Evolutionary conservation across 2,113 vertebrate genomes (phyloP).

Genomic region (Manacus vitellinus): DNA sequence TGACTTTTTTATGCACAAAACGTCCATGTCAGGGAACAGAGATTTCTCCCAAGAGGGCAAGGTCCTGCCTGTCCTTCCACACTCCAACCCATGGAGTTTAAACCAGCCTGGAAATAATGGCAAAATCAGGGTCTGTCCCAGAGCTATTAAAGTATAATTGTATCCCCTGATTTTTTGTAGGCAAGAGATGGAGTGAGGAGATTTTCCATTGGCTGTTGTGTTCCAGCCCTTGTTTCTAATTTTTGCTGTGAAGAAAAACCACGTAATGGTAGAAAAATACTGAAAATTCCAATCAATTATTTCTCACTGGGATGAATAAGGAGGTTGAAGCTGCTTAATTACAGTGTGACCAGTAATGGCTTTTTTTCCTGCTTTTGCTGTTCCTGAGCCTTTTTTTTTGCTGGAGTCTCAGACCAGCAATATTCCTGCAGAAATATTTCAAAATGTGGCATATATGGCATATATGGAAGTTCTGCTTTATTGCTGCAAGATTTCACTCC

Average conservation of each 20-base stretch:
- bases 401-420: neutral
- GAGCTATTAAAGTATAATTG: neutral
- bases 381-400: neutral
- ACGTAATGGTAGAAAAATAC: neutral
- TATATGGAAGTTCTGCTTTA: neutral
- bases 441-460: accelerated
- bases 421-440: neutral
- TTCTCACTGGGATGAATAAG: neutral
- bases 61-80: neutral
- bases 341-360: accelerated
- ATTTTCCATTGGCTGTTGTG: neutral
- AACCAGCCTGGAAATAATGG: neutral
- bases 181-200: neutral
- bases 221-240: neutral
- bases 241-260: neutral
- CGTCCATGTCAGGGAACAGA: neutral
- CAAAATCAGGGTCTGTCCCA: neutral
- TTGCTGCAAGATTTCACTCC: neutral
- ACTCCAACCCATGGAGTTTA: neutral
- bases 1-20: neutral
- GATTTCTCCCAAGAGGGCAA: neutral
- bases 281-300: neutral
- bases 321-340: neutral
- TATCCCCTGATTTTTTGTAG: neutral
- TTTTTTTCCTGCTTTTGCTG: neutral